Evolutionary conservation across 2,113 vertebrate species (phyloP).

Genomic region (Paratilapia polleni): DNA sequence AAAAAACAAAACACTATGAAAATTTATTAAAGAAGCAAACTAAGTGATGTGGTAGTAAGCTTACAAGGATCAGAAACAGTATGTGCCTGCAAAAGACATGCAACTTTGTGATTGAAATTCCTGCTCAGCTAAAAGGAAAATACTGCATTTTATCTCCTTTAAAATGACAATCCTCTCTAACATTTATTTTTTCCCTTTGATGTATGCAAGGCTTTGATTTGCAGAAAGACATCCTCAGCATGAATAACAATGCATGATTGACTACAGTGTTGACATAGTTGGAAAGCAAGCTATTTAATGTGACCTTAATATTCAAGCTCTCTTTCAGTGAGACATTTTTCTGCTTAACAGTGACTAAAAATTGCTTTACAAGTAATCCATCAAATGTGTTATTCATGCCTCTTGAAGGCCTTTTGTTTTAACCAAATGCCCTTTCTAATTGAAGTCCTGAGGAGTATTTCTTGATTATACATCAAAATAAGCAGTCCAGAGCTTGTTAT

Average conservation of each 20-base stretch:
- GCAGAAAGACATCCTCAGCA: background rate
- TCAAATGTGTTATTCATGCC: conserved; percentile 24
- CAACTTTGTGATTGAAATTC: background rate
- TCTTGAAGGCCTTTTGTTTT: background rate
- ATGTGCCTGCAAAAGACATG: background rate
- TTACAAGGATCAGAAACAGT: fast-evolving
- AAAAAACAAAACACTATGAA: background rate
- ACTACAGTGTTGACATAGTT: background rate
- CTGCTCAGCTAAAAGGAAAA: background rate
- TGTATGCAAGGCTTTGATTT: conserved; percentile 9
- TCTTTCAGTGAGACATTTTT: conserved; percentile 17
- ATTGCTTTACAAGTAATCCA: conserved; percentile 8
- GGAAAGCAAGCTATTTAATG: conserved; percentile 2
- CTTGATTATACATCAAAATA: background rate
- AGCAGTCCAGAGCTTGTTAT: background rate
- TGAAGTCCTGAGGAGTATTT: background rate
- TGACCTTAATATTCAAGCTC: conserved; percentile 1
- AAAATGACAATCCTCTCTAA: background rate
- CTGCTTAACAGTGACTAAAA: background rate
- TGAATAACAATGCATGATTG: conserved; percentile 22
- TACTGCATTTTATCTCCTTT: background rate
- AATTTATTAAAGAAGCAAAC: background rate
- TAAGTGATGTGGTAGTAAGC: background rate
- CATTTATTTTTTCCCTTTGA: background rate
- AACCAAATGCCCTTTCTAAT: background rate